Evolutionary conservation across 2,113 vertebrate genomes (phyloP).

Genomic region (Crypturellus undulatus): DNA sequence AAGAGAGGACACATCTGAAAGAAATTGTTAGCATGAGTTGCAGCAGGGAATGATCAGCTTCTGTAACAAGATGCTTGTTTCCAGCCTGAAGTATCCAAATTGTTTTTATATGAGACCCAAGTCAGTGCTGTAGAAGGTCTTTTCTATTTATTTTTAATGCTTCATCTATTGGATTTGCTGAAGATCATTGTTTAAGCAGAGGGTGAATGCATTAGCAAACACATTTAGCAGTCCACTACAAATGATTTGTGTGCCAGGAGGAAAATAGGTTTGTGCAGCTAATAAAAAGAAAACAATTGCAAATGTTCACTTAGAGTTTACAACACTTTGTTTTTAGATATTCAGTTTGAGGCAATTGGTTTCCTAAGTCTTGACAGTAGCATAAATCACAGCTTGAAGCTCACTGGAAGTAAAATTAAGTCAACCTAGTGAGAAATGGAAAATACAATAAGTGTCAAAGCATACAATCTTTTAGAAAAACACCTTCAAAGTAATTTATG

Average conservation of each 20-base stretch:
- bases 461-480: not conserved
- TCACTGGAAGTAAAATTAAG: constrained; percentile 11
- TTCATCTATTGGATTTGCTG: constrained; percentile 41
- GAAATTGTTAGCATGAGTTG: constrained; percentile 33
- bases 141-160: constrained; percentile 42
- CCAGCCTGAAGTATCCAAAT: constrained; percentile 6
- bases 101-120: constrained; percentile 28
- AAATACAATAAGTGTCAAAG: not conserved
- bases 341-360: constrained; percentile 36
- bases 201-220: constrained; percentile 42
- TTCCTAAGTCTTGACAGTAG: not conserved
- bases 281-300: constrained; percentile 57
- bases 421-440: not conserved
- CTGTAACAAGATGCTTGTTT: constrained; percentile 25
- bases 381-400: constrained; percentile 37
- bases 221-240: constrained; percentile 39
- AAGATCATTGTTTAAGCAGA: constrained; percentile 33
- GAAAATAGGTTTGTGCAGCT: constrained; percentile 38
- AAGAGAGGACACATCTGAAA: constrained; percentile 25
- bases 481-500: not conserved
- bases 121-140: not conserved
- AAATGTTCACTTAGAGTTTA: constrained; percentile 54
- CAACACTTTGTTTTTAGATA: not conserved
- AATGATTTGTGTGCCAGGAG: not conserved
- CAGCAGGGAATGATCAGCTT: constrained; percentile 20